A percentile compares a stretch with the other conserved stretches of the same genome.
These are phyloP conservation scores for Empis stercorea DNA, from an alignment of 2,888 invertebrate genomes.

Conservation along the genomic window DNA sequence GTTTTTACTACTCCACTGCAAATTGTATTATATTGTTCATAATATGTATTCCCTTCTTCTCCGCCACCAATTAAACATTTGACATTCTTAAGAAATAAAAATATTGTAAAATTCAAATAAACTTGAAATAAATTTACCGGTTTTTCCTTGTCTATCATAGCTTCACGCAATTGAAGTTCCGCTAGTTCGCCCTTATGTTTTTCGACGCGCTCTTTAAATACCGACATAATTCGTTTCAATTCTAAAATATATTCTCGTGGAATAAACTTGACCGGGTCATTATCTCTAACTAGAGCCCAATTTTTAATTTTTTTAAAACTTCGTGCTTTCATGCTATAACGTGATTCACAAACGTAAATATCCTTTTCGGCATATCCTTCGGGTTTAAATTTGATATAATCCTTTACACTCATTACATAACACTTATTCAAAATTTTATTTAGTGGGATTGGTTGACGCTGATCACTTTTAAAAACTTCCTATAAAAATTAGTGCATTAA, in stretches of 20 bases:
- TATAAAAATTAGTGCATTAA: slow-evolving; percentile 11
- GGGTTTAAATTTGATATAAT: slow-evolving; percentile 82
- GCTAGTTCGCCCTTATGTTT: slow-evolving; percentile 83
- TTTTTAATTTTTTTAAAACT: slow-evolving; percentile 90
- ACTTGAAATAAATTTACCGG: slow-evolving; percentile 65
- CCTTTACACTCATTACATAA: slow-evolving; percentile 85
- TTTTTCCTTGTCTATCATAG: slow-evolving; percentile 71
- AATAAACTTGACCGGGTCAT: slow-evolving; percentile 48
- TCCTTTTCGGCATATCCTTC: slow-evolving; percentile 84
- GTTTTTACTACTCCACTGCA: slow-evolving; percentile 73
- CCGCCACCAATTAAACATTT: slow-evolving; percentile 55
- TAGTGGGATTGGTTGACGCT: slow-evolving; percentile 69
- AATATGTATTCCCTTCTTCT: slow-evolving; percentile 72
- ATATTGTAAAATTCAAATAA: background rate
- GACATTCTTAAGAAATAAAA: slow-evolving; percentile 54
- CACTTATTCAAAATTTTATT: slow-evolving; percentile 80
- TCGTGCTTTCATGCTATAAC: slow-evolving; percentile 74
- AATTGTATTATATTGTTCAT: slow-evolving; percentile 82
- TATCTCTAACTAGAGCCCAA: slow-evolving; percentile 47
- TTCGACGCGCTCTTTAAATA: slow-evolving; percentile 81
- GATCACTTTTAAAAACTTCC: slow-evolving; percentile 92
- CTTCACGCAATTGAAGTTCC: slow-evolving; percentile 69
- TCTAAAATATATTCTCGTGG: slow-evolving; percentile 62
- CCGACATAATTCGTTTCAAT: slow-evolving; percentile 79
- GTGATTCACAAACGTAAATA: slow-evolving; percentile 92